Percentiles rank a stretch among this genome's conserved stretches.
Conservation (phyloP, 1,140 invertebrate species). For the Drosophila burlai region DNA sequence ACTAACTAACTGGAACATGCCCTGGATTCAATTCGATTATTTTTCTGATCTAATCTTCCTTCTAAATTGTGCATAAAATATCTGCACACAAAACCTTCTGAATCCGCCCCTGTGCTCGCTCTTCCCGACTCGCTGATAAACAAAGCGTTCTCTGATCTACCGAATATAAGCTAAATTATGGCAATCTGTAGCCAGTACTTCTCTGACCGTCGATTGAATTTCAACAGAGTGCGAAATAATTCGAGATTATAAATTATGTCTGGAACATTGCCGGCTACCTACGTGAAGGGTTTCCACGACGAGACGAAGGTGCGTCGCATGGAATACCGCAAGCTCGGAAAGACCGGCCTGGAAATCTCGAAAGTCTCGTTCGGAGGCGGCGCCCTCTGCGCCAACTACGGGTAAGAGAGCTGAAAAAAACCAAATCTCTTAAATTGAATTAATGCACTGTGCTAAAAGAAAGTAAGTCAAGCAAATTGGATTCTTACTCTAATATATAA, state of each 20-base stretch:
- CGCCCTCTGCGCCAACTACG: slow-evolving; percentile 60
- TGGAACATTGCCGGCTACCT: slow-evolving; percentile 86
- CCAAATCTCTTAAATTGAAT: not conserved
- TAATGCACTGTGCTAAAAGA: not conserved
- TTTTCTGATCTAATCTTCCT: not conserved
- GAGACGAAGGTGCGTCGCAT: slow-evolving; percentile 86
- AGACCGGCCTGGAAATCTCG: slow-evolving; percentile 87
- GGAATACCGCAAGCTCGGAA: slow-evolving; percentile 87
- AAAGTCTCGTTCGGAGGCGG: slow-evolving; percentile 87
- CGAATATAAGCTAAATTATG: slow-evolving; percentile 20
- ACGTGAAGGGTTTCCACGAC: slow-evolving; percentile 87
- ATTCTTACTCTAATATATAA: not conserved
- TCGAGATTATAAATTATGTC: slow-evolving; percentile 42
- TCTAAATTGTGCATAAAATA: not conserved
- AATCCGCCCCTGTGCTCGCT: slow-evolving; percentile 1
- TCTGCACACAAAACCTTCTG: not conserved
- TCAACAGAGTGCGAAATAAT: slow-evolving; percentile 26
- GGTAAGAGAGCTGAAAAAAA: slow-evolving; percentile 36
- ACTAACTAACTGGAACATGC: too few relatives aligned
- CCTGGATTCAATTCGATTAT: not conserved
- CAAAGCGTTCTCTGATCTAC: not conserved
- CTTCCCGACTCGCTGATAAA: slow-evolving; percentile 18
- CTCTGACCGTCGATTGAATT: slow-evolving; percentile 15
- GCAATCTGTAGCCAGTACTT: slow-evolving; percentile 21
- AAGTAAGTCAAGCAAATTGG: not conserved